These are phyloP conservation scores for Porites australiensis DNA, from an alignment of 64 coral and sea anemone genomes.

Conservation along the genomic window DNA sequence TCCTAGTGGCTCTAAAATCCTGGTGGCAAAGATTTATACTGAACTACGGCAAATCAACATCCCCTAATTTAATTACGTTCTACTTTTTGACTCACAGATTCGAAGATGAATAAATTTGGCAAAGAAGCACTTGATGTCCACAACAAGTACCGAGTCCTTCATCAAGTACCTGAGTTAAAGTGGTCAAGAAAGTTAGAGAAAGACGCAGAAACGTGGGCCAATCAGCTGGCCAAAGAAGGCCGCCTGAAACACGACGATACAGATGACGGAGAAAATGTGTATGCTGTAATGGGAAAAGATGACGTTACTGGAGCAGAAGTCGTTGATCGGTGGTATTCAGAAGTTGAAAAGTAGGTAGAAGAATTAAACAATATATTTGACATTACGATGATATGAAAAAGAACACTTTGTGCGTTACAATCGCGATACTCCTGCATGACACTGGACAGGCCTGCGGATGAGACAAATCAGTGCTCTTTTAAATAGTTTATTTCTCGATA, in stretches of 20 bases:
- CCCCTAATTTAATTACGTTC: not conserved
- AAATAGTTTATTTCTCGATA: no score
- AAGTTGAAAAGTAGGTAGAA: constrained; percentile 11
- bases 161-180: constrained; percentile 27
- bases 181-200: constrained; percentile 17
- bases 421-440: no score
- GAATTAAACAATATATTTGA: no score
- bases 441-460: no score
- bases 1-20: no score
- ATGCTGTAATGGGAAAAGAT: constrained; percentile 12
- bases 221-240: constrained; percentile 35
- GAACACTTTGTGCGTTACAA: no score
- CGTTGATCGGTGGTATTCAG: constrained; percentile 13
- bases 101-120: constrained; percentile 40
- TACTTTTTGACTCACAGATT: not conserved
- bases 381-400: no score
- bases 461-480: no score
- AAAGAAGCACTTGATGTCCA: constrained; percentile 25
- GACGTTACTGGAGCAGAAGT: constrained; percentile 4
- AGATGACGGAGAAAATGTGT: constrained; percentile 48
- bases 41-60: no score
- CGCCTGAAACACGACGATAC: constrained; percentile 10
- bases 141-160: constrained; percentile 38
- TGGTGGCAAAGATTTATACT: no score
- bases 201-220: constrained; percentile 49